A percentile compares a stretch with the other conserved stretches of the same genome.
Conservation (phyloP, 2,888 invertebrate species). For the Drosophila tanythrix region DNA sequence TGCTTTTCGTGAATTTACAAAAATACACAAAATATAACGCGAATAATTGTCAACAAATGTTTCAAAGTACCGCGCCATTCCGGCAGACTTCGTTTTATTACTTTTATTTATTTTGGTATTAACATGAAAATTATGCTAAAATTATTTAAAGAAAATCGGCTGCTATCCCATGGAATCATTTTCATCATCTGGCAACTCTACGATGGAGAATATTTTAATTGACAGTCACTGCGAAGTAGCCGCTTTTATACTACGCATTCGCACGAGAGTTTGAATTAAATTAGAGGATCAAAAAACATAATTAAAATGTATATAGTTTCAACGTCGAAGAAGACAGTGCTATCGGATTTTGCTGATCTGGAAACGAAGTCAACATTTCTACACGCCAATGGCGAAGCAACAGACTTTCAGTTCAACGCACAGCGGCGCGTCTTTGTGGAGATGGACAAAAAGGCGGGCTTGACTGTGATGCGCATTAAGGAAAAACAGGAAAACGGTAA, state of each 20-base stretch:
- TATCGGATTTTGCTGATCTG: constrained; percentile 81
- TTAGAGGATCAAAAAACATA: not conserved
- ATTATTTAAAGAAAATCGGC: too few species aligned
- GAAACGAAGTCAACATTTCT: constrained; percentile 79
- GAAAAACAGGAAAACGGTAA: constrained; percentile 73
- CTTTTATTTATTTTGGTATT: too few species aligned
- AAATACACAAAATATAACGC: too few species aligned
- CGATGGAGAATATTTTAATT: not conserved
- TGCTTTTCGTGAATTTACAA: too few species aligned
- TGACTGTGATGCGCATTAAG: constrained; percentile 82
- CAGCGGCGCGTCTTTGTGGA: constrained; percentile 80
- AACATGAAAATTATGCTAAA: too few species aligned
- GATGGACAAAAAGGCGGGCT: constrained; percentile 81
- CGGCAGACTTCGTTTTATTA: not conserved
- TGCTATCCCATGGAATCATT: too few species aligned
- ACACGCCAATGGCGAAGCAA: constrained; percentile 78
- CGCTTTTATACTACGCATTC: constrained; percentile 8
- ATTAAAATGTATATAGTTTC: constrained; percentile 82
- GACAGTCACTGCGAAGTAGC: constrained; percentile 13
- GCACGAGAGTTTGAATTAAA: constrained; percentile 8
- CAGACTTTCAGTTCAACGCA: constrained; percentile 83
- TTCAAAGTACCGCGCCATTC: not conserved
- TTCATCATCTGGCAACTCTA: constrained; percentile 23
- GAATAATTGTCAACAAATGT: not conserved
- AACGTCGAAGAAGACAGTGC: constrained; percentile 80